These are phyloP conservation scores for Vanessa cardui DNA, from an alignment of 2,888 invertebrate genomes.

Conservation along the genomic window DNA sequence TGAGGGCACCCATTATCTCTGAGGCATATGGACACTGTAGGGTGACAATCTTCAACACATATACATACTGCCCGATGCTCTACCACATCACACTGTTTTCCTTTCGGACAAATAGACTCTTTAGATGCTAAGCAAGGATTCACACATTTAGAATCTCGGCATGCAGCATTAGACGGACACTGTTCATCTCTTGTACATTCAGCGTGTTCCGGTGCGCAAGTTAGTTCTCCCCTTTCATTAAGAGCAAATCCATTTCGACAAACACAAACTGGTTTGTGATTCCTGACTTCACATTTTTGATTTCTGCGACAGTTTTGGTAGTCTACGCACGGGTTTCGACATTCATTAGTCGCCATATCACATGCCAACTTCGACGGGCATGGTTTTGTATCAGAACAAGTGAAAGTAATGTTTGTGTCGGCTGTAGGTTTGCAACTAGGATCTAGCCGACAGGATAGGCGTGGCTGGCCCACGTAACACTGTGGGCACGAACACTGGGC, in stretches of 20 bases:
- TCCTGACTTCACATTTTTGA: conserved; percentile 94
- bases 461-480: conserved; percentile 93
- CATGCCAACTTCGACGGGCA: conserved; percentile 91
- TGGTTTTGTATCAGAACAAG: conserved; percentile 86
- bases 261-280: conserved; percentile 92
- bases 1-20: conserved; percentile 94
- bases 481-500: conserved; percentile 94
- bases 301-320: conserved; percentile 89
- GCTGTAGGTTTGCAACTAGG: conserved; percentile 87
- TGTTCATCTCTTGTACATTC: conserved; percentile 92
- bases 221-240: conserved; percentile 93
- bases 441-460: conserved; percentile 90
- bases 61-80: conserved; percentile 94
- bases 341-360: conserved; percentile 86
- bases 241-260: conserved; percentile 95
- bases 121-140: conserved; percentile 90
- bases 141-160: conserved; percentile 91
- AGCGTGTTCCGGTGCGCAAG: conserved; percentile 91
- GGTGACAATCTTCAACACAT: conserved; percentile 93
- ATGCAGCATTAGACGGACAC: conserved; percentile 93
- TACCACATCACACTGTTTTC: conserved; percentile 93
- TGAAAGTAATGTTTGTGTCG: conserved; percentile 82
- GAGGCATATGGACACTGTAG: conserved; percentile 93
- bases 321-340: conserved; percentile 90
- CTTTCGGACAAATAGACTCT: conserved; percentile 87